Evolutionary conservation across 2,113 vertebrate genomes (phyloP).

Genomic region (Ahaetulla prasina): DNA sequence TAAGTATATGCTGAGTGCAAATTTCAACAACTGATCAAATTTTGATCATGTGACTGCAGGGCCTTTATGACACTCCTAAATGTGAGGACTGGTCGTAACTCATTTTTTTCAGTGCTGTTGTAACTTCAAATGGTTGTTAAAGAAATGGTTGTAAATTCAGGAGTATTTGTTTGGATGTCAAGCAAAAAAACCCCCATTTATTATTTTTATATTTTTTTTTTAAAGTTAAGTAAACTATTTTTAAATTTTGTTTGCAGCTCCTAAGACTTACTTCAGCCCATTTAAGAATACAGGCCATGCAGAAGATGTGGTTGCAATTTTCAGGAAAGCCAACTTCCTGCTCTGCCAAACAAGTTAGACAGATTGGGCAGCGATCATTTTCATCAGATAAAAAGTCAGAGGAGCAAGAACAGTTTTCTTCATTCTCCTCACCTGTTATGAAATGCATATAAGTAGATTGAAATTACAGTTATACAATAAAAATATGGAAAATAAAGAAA

Average conservation of each 20-base stretch:
- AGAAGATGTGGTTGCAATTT: conserved; percentile 90
- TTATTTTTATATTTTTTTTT: not conserved
- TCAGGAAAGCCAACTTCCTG: conserved; percentile 86
- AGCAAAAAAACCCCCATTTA: not conserved
- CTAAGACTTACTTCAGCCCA: conserved; percentile 88
- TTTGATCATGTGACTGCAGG: too few species aligned
- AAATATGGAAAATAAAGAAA: not conserved
- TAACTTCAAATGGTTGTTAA: not conserved
- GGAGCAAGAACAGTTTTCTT: conserved; percentile 63
- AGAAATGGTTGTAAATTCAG: not conserved
- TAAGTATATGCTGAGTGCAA: not conserved
- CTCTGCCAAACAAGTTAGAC: conserved; percentile 78
- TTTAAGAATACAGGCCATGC: conserved; percentile 88
- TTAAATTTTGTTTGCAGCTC: not conserved
- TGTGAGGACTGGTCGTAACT: not conserved
- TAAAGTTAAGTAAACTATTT: not conserved
- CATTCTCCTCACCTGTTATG: conserved; percentile 73
- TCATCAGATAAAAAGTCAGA: conserved; percentile 53
- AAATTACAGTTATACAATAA: not conserved
- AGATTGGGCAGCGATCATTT: conserved; percentile 87
- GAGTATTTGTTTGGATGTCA: not conserved
- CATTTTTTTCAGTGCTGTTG: not conserved
- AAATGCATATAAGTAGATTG: conserved; percentile 10
- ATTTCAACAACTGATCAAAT: not conserved
- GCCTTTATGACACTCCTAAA: not conserved